Evolutionary conservation across 2,888 invertebrate species (phyloP), one percentile per base, ranked within the genome.

Genomic region (Xestia sexstrigata): DNA sequence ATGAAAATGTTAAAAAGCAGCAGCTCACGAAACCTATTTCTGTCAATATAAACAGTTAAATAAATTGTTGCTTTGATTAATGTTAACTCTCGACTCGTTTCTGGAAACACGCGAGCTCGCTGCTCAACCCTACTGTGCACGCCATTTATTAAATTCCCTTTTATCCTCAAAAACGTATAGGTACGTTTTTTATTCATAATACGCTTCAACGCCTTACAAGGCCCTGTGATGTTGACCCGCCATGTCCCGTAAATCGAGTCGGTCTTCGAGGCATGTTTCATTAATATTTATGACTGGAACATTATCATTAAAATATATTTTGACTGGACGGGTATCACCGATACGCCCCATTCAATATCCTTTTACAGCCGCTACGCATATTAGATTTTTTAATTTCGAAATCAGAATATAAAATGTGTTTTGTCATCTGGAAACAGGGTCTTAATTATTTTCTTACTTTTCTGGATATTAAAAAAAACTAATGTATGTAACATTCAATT

Each of bases 261-360:
- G 87, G 88, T 91, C 90, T 88, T 91, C 91, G 90, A 91, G 89
- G 93, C 93, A 93, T 94, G 92, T 93, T 93, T 93, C 93, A 96
- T 96, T 93, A 95, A 95, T 95, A 95, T 95, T 95, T 95, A 95
- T 95, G 93, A 92, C 92, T 93, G 93, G 93, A 94, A 95, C 95
- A 95, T 95, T 95, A 95, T 94, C 94, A 94, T 95, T 94, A 94
- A 94, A 93, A 93, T 93, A 94, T 91, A 92, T 94, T 94, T 94
- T 94, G 93, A 93, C 92, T 92, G 91, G 89, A 87, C 90, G 89
- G 85, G 81, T 88, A 93, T 93, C 90, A 92, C 89, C 91, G 92
- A 94, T 93, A 93, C 91, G 91, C 92, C 91, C 71, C 74, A 77
- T 88, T 85, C 85, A 85, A 88, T 84, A 88, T 85, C 88, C 87